Conservation (phyloP, 1,140 invertebrate genomes). For the Calosoma granatense region DNA sequence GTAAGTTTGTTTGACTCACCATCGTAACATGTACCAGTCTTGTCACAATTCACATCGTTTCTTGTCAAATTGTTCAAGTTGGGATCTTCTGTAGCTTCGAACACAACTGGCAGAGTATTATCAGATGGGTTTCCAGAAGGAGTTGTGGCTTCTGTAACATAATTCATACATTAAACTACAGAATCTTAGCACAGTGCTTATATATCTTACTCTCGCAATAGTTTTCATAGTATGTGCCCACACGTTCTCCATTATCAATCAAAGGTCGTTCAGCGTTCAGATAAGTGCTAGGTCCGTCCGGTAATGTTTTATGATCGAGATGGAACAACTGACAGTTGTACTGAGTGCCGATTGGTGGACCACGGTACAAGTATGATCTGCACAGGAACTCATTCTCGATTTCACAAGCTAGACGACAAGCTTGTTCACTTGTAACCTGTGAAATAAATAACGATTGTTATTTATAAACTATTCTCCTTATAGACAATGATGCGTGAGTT, state of each 20-base stretch:
- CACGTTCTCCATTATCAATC: slow-evolving; percentile 80
- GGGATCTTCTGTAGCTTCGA: slow-evolving; percentile 62
- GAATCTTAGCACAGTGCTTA: not conserved
- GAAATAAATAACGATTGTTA: too few species aligned
- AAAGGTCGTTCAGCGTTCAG: slow-evolving; percentile 77
- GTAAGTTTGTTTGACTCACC: slow-evolving; percentile 43
- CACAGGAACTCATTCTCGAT: slow-evolving; percentile 89
- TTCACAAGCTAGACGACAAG: slow-evolving; percentile 80
- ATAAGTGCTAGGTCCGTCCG: slow-evolving; percentile 83
- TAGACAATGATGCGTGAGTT: too few species aligned
- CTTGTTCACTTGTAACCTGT: slow-evolving; percentile 70
- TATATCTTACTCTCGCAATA: slow-evolving; percentile 60
- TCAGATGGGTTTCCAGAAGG: slow-evolving; percentile 36
- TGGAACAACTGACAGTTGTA: slow-evolving; percentile 91
- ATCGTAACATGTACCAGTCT: slow-evolving; percentile 90
- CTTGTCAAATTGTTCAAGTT: slow-evolving; percentile 58
- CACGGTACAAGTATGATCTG: slow-evolving; percentile 78
- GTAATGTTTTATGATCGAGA: slow-evolving; percentile 82
- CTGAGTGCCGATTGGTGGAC: slow-evolving; percentile 56
- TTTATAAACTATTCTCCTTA: too few species aligned
- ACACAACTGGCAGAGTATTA: slow-evolving; percentile 52
- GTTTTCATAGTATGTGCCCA: slow-evolving; percentile 85
- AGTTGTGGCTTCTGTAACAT: not conserved
- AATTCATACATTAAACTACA: not conserved
- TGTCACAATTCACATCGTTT: slow-evolving; percentile 80